phyloP scores from a whole-genome alignment of 2,797 vertebrate species.

The Euthynnus affinis region DNA sequence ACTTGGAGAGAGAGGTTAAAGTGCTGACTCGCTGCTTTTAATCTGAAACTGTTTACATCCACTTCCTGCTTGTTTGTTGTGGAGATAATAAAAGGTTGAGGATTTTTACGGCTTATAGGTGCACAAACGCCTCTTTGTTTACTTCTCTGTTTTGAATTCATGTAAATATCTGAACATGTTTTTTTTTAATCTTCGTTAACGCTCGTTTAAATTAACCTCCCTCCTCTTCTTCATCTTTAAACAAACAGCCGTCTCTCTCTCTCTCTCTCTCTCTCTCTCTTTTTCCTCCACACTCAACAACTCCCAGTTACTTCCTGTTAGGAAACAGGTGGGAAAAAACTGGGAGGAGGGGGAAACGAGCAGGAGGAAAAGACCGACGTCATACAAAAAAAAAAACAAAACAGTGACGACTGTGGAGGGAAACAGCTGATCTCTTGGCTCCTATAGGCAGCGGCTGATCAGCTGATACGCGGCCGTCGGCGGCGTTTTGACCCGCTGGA shows the following conservation, averaged over 20 bases:
- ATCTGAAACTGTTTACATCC: conserved; percentile 16
- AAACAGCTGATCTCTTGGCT: neutral
- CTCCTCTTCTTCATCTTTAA: no score
- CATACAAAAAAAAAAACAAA: neutral
- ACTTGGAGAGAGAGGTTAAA: neutral
- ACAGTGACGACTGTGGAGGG: neutral
- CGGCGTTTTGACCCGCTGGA: no score
- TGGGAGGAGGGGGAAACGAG: conserved; percentile 17
- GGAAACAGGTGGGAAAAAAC: conserved; percentile 56
- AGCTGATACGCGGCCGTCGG: no score
- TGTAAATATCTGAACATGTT: neutral
- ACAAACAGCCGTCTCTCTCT: no score
- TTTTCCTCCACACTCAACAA: neutral
- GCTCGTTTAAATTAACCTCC: no score
- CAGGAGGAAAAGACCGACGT: conserved; percentile 25
- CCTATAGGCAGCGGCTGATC: no score
- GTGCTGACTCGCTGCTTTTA: conserved; percentile 24
- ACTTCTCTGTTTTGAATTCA: neutral
- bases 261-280: neutral
- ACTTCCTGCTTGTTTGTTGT: conserved; percentile 1
- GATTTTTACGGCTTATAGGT: neutral
- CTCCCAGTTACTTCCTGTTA: conserved; percentile 53
- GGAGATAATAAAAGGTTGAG: neutral
- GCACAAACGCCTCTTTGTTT: neutral
- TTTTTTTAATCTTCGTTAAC: no score